A percentile compares a stretch with the other conserved stretches of the same genome.
phyloP scores from a whole-genome alignment of 2,113 vertebrate species.

The Spermophilus dauricus region DNA sequence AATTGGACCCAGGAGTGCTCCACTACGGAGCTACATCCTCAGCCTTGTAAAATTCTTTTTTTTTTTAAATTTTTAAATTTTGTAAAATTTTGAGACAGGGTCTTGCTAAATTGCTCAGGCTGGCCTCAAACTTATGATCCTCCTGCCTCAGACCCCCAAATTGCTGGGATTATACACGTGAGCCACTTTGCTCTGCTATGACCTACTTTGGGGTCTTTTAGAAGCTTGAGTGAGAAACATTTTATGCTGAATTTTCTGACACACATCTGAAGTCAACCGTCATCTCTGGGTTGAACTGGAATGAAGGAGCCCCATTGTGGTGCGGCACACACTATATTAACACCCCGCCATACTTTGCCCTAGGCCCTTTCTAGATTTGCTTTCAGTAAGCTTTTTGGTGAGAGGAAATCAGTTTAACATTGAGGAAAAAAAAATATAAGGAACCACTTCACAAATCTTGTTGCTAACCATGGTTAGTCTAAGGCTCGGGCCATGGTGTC shows the following conservation, averaged over 20 bases:
- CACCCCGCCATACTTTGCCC: neutral
- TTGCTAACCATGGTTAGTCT: neutral
- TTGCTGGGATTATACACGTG: too few species aligned
- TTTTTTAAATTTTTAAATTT: too few species aligned
- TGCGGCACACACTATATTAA: accelerated
- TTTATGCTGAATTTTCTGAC: neutral
- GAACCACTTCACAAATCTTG: neutral
- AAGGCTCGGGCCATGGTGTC: neutral
- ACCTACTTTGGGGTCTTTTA: neutral
- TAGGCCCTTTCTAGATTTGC: accelerated
- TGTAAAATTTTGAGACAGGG: too few species aligned
- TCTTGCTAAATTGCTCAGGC: too few species aligned
- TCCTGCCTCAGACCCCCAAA: too few species aligned
- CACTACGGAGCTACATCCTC: too few species aligned
- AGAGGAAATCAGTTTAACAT: neutral
- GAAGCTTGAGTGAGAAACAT: neutral
- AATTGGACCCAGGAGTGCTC: too few species aligned
- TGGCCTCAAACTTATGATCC: too few species aligned
- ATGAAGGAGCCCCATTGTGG: accelerated
- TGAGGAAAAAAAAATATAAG: neutral
- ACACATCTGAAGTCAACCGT: neutral
- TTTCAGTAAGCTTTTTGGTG: neutral
- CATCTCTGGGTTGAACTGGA: neutral
- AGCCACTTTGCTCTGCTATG: too few species aligned
- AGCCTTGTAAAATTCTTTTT: too few species aligned